Base-by-base conservation (phyloP, 2,888 invertebrate genomes). In the Philereme vetulata region DNA sequence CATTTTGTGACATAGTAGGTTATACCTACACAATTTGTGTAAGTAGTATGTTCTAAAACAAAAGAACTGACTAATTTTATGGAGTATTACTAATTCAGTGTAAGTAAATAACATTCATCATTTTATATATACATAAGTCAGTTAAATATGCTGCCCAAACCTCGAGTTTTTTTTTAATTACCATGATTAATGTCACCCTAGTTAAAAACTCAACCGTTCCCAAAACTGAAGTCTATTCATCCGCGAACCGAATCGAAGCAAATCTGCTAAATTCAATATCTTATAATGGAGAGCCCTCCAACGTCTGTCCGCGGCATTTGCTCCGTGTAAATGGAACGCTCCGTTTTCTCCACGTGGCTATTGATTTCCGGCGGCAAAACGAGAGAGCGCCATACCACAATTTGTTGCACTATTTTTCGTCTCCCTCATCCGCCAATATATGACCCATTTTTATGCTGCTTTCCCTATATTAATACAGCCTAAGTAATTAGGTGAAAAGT, bases 381-480 rank as follows among this genome's bases (percentile, higher is more conserved):
- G 86, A 78, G 90, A 90, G 78, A 72, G 66, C 81, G 84, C 85
- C 72, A 81, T 90, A 86, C 85, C 80, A 85, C 80, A 87, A 90
- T 90, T 90, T 90, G 90, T 91, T 91, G 92, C 90, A 91, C 90
- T 90, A 91, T 90, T 89, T 92, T 90, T 77, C 72, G 76, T 90
- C 85, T 72, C 82, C 9, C 71, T 91, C 82, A 55, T 82, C 79
- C 86, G 86, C 90, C 89, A 89, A 92, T 92, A 89, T 91, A 92
- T 92, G 92, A 92, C 92, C 92, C 90, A 92, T 92, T 92, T 92
- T 91, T 92, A 88, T 88, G 81, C 85, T 79, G 86, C 84, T 89
- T 90, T 86, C 85, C 91, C 88, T 90, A 86, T 86, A 88, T 90
- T 91, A 90, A 90, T 88, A 86, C 85, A 82, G 86, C 81, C 84